These are phyloP conservation scores for Colinus virginianus DNA, from an alignment of 2,113 vertebrate genomes.

Conservation along the genomic window DNA sequence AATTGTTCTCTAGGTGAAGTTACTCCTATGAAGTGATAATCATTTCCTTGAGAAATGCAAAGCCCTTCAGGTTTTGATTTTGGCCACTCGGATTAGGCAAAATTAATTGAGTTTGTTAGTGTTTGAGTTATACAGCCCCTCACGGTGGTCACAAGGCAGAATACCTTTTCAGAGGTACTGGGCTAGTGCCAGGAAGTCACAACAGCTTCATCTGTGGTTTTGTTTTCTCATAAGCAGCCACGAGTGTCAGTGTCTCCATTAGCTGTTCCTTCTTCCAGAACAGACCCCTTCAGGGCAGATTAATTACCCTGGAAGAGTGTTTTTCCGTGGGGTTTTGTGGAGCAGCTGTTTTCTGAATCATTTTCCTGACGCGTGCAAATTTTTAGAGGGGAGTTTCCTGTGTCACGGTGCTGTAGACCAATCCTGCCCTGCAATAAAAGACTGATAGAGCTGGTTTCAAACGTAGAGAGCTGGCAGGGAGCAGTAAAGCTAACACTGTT, in stretches of 20 bases:
- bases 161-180: not conserved
- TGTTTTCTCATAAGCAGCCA: not conserved
- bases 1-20: not conserved
- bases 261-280: not conserved
- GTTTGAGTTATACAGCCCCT: not conserved
- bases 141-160: not conserved
- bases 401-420: rapidly evolving
- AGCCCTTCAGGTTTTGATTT: not conserved
- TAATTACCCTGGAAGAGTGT: not conserved
- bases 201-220: not conserved
- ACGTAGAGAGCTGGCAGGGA: not conserved
- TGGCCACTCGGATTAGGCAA: not conserved
- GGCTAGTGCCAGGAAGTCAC: not conserved
- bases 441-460: not conserved
- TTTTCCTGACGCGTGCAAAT: not conserved
- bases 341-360: not conserved
- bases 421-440: not conserved
- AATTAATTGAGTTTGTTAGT: not conserved
- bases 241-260: not conserved
- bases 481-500: not conserved
- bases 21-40: not conserved
- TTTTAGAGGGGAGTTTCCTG: not conserved
- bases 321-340: not conserved
- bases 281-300: not conserved
- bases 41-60: not conserved